A percentile compares a stretch with the other conserved stretches of the same genome.
Conservation (phyloP, 2,113 vertebrate species). For the Esox niger region DNA sequence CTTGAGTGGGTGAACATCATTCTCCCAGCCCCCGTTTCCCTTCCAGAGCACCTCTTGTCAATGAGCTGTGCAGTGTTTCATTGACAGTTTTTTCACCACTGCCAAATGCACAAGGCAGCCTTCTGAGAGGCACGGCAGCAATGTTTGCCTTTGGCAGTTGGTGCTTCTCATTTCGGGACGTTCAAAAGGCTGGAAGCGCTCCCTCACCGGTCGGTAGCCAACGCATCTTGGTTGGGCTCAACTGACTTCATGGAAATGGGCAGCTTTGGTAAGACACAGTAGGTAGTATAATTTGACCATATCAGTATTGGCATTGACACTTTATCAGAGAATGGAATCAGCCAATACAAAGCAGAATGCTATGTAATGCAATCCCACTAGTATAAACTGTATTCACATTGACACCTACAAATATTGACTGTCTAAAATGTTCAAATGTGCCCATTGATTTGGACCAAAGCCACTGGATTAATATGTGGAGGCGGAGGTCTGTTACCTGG, state of each 20-base stretch:
- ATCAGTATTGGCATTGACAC: background rate
- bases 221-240: background rate
- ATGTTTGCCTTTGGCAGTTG: constrained; percentile 26
- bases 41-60: constrained; percentile 48
- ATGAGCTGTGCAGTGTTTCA: constrained; percentile 20
- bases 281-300: background rate
- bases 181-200: background rate
- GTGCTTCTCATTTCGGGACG: constrained; percentile 19
- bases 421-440: too few species aligned
- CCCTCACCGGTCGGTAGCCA: background rate
- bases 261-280: background rate
- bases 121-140: background rate
- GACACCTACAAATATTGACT: too few species aligned
- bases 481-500: background rate
- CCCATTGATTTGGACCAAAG: background rate
- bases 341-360: too few species aligned
- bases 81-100: background rate
- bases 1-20: constrained; percentile 19
- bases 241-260: background rate
- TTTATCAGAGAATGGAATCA: background rate
- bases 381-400: too few species aligned
- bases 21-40: constrained; percentile 23
- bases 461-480: background rate
- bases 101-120: background rate
- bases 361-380: too few species aligned